phyloP scores from a whole-genome alignment of 2,113 vertebrate species.

The Dicerorhinus sumatrensis region DNA sequence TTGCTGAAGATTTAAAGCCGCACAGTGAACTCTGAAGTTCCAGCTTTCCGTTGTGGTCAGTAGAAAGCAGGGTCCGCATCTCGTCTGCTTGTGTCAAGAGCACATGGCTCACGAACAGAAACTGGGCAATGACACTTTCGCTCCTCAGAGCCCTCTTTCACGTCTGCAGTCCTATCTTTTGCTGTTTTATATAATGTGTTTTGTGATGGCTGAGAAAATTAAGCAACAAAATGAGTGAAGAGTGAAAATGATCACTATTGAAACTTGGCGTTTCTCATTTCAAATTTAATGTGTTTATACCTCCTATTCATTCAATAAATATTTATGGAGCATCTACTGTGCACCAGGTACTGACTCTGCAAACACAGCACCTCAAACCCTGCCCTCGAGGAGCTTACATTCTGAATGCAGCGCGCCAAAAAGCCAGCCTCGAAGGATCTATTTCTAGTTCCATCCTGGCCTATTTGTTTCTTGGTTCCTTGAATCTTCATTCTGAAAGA shows the following conservation, averaged over 20 bases:
- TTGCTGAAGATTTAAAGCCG: background rate
- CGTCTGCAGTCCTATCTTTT: background rate
- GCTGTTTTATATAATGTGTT: conserved; percentile 12
- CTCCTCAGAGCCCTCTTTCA: background rate
- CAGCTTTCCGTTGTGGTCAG: background rate
- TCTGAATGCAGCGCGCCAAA: background rate
- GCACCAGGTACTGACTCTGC: background rate
- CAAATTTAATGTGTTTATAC: background rate
- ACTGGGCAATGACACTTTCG: background rate
- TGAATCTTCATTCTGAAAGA: background rate
- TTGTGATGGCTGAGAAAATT: conserved; percentile 34
- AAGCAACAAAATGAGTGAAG: background rate
- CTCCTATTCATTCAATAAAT: background rate
- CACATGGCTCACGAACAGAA: background rate
- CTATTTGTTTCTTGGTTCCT: background rate
- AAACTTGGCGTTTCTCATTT: background rate
- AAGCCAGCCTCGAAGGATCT: background rate
- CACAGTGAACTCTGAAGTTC: background rate
- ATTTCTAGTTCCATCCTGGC: background rate
- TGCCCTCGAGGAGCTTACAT: background rate
- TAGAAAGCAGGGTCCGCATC: background rate
- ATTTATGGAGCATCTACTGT: background rate
- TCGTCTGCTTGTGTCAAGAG: background rate
- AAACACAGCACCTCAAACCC: background rate
- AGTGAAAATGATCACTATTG: background rate